Evolutionary conservation across 2,888 invertebrate species (phyloP), one percentile per base, ranked within the genome.

Genomic region (Drosophila koepferae): DNA sequence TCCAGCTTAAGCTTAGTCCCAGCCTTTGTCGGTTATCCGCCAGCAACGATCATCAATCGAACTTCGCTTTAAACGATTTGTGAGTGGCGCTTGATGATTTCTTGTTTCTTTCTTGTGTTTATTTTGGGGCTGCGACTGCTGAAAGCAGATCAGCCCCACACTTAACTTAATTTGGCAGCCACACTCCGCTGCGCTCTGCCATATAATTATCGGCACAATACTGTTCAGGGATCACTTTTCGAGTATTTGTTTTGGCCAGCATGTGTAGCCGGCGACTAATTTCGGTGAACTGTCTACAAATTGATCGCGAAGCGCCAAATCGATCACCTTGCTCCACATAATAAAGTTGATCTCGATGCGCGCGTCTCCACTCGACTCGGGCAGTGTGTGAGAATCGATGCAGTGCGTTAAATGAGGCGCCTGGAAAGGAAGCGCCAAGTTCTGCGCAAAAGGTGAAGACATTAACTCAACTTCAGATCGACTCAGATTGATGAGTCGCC

Each of bases 251-350:
- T 89, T 82, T 65, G 66, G 34, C 56, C 59, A 58, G 40, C 58
- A 9, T 44, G 40, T 20, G 51, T 40, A 41, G 55, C 48, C 62
- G 63, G 74, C 81, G 81, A 77, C 84, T 89, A 81, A 85, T 85
- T 89, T 86, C 78, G 78, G 28, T 76, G 83, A 90, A 85, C 88
- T 91, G 91, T 88, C 90, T 85, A 84, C 80, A 91, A 91, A 92
- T 92, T 91, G 91, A 92, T 91, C 91, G 85, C 87, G 82, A 92
- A 92, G 93, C 93, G 93, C 93, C 93, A 93, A 93, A 92, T 92
- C 91, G 93, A 92, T 93, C 93, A 93, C 93, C 93, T 93, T 90
- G 74, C 76, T 71, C 76, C 88, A 87, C 58, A 77, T 74, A 73
- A 90, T 86, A 81, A 91, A 81, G 84, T 79, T 72, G 61, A 79